These are phyloP conservation scores for Steromphala cineraria DNA, from an alignment of 2,888 invertebrate genomes.

Conservation along the genomic window DNA sequence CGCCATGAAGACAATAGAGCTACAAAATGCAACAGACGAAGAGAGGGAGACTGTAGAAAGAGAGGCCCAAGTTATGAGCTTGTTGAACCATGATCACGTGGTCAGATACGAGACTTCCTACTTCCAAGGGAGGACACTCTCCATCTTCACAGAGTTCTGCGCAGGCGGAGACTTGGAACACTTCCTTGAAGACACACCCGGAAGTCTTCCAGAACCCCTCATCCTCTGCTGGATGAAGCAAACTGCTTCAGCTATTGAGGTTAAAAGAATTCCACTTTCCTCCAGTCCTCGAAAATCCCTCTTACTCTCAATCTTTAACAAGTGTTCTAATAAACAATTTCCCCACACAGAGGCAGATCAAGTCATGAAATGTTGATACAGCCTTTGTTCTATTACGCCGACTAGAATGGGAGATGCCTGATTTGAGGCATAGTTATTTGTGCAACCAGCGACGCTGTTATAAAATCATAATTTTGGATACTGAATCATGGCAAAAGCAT, in stretches of 20 bases:
- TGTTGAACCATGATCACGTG: slow-evolving; percentile 21
- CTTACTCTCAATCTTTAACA: too few relatives aligned
- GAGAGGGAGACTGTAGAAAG: slow-evolving; percentile 70
- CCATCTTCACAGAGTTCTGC: slow-evolving; percentile 76
- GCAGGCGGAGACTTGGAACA: slow-evolving; percentile 74
- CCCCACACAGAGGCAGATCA: too few relatives aligned
- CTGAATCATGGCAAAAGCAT: too few relatives aligned
- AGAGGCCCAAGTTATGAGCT: slow-evolving; percentile 71
- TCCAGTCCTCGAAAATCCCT: background rate
- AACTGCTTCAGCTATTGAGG: slow-evolving; percentile 51
- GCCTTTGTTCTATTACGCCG: too few relatives aligned
- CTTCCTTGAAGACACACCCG: slow-evolving; percentile 65
- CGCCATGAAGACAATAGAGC: slow-evolving; percentile 27
- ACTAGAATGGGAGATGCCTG: too few relatives aligned
- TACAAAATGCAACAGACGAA: slow-evolving; percentile 61
- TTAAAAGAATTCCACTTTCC: slow-evolving; percentile 16
- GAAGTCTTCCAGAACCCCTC: slow-evolving; percentile 71
- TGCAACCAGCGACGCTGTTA: too few relatives aligned
- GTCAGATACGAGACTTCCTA: slow-evolving; percentile 34
- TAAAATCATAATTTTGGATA: too few relatives aligned
- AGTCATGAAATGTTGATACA: too few relatives aligned
- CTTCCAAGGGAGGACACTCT: slow-evolving; percentile 62
- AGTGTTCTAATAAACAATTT: too few relatives aligned
- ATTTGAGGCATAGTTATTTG: too few relatives aligned
- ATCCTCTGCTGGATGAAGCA: slow-evolving; percentile 75